These are phyloP conservation scores for Ancistrus triradiatus DNA, from an alignment of 2,113 vertebrate genomes.

Conservation along the genomic window DNA sequence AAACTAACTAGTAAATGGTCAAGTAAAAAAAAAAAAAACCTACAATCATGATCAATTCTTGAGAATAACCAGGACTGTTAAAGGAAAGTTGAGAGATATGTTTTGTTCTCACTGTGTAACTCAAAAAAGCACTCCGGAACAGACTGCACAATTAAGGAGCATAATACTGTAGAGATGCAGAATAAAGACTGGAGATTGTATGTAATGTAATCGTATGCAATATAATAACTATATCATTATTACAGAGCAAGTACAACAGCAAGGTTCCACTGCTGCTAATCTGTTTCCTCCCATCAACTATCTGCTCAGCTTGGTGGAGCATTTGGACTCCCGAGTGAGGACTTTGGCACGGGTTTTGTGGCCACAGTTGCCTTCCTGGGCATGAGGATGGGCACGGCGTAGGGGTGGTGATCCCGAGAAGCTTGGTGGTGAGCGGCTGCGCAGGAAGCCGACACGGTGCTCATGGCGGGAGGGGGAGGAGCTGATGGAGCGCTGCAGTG, in stretches of 20 bases:
- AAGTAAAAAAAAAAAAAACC: not conserved
- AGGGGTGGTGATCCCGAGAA: conserved; percentile 90
- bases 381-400: conserved; percentile 84
- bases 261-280: too few relatives aligned
- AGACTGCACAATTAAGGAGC: conserved; percentile 5
- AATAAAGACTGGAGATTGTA: conserved; percentile 1
- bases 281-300: conserved; percentile 71
- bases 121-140: too few relatives aligned
- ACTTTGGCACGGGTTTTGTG: conserved; percentile 78
- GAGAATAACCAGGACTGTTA: not conserved
- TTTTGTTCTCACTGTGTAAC: not conserved
- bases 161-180: conserved; percentile 11
- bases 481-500: conserved; percentile 90
- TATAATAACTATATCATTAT: not conserved
- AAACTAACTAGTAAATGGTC: conserved; percentile 2
- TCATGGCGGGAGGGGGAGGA: conserved; percentile 90
- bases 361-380: conserved; percentile 83
- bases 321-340: conserved; percentile 82
- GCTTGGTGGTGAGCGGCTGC: conserved; percentile 93
- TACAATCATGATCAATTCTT: not conserved
- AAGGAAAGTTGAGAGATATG: not conserved
- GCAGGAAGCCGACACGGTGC: conserved; percentile 75
- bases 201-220: not conserved
- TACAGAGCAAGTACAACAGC: conserved; percentile 14
- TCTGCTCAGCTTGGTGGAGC: conserved; percentile 93